These are phyloP conservation scores for Scaptomyza hsui DNA, from an alignment of 1,140 invertebrate genomes.

Conservation along the genomic window DNA sequence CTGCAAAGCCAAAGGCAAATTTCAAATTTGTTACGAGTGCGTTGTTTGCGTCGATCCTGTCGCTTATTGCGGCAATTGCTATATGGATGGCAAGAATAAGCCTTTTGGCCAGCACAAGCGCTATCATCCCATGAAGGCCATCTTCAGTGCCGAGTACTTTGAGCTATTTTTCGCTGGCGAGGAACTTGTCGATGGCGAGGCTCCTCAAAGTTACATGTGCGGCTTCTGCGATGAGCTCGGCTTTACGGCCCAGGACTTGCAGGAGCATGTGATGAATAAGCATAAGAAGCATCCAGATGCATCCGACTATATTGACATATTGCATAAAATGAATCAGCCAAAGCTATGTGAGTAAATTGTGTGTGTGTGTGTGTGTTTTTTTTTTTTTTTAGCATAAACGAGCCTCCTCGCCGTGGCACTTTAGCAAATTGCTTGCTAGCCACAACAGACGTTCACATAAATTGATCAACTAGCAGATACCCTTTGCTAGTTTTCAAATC, in stretches of 20 bases:
- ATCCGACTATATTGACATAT: slow-evolving; percentile 35
- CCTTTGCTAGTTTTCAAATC: not conserved
- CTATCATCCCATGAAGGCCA: slow-evolving; percentile 61
- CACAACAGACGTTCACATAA: not conserved
- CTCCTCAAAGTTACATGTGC: slow-evolving; percentile 54
- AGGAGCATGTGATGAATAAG: slow-evolving; percentile 41
- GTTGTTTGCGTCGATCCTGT: slow-evolving; percentile 38
- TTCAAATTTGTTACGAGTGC: slow-evolving; percentile 48
- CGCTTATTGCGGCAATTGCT: slow-evolving; percentile 48
- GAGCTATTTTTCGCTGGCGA: slow-evolving; percentile 50
- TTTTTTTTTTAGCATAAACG: slow-evolving; percentile 2
- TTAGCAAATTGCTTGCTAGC: slow-evolving; percentile 36
- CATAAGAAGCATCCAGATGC: slow-evolving; percentile 40
- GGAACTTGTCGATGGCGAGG: slow-evolving; percentile 39
- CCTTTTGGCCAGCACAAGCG: slow-evolving; percentile 42
- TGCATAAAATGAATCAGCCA: slow-evolving; percentile 33
- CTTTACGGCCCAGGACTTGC: slow-evolving; percentile 43
- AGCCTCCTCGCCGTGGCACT: slow-evolving; percentile 15
- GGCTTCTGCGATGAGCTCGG: slow-evolving; percentile 50
- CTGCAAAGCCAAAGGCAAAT: slow-evolving; percentile 18
- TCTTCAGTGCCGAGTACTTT: slow-evolving; percentile 36
- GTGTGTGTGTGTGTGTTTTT: too few relatives aligned
- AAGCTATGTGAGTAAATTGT: slow-evolving; percentile 43
- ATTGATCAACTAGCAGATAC: not conserved
- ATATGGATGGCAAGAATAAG: slow-evolving; percentile 25